Percentiles rank a stretch among this genome's conserved stretches.
Evolutionary conservation across 2,888 invertebrate species (phyloP).

Genomic region (Drosophila villosipedis): DNA sequence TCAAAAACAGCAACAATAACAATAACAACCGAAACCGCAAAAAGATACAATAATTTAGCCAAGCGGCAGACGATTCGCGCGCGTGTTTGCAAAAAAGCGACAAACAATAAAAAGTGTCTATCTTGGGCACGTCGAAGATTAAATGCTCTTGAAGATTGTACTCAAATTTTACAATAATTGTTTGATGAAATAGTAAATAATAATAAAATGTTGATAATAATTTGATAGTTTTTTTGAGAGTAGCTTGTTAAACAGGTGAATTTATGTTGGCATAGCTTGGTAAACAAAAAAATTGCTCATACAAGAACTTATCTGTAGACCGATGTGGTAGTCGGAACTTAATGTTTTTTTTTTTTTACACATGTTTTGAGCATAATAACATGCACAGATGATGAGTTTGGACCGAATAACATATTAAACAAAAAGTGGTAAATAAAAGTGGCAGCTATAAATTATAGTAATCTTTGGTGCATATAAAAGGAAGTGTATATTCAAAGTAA

Average conservation of each 20-base stretch:
- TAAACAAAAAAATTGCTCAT: background rate
- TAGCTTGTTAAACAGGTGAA: background rate
- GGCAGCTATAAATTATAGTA: background rate
- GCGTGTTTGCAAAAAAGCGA: conserved; percentile 56
- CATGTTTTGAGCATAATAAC: background rate
- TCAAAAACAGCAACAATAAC: conserved; percentile 31
- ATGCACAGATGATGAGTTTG: background rate
- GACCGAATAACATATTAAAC: background rate
- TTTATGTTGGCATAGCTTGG: background rate
- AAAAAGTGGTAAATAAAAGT: background rate
- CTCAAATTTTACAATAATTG: background rate
- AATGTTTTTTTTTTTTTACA: background rate
- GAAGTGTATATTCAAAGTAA: background rate
- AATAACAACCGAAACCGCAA: conserved; percentile 30
- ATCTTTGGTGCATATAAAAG: background rate
- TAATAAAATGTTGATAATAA: too few species aligned
- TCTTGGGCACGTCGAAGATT: background rate
- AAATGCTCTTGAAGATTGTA: background rate
- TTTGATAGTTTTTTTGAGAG: background rate
- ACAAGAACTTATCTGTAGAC: background rate
- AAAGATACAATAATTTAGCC: conserved; percentile 42
- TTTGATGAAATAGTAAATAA: too few species aligned
- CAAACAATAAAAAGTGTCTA: background rate
- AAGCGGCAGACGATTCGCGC: conserved; percentile 47
- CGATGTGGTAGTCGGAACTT: background rate